Base-by-base conservation (phyloP, 2,888 invertebrate genomes). In the Leptopterna dolabrata region DNA sequence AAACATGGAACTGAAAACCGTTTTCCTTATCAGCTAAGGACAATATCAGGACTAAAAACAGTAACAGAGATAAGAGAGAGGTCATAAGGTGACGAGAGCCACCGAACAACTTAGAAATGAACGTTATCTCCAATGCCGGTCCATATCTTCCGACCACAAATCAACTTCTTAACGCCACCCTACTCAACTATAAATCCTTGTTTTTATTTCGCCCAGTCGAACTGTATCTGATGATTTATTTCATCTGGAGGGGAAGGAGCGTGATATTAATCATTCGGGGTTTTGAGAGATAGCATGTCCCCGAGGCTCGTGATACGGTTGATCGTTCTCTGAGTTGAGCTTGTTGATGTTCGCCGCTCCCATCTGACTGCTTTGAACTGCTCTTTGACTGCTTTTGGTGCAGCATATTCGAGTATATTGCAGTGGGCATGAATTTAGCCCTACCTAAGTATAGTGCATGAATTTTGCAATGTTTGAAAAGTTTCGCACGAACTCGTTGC, bases 91-190 rank as follows among this genome's bases (percentile, higher is more conserved):
- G 78, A 78, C 78, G 63, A 73, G n/a, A 71, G 71, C 71, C 27
- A 27, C 71, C 73, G 29, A 76, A 36, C 78, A 45, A 78, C 78
- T 78, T 78, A 14, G 45, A 78, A 76, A 41, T 36, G 45, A 43
- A 45, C 24, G 45, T 43, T 45, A 78, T 78, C 78, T 78, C 1
- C 11, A 43, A 78, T 16, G 45, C 47, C 43, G 43, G 41, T 78
- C 27, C 78, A 78, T 41, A 78, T 78, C 43, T 78, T 43, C 27
- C 27, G 45, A 24, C 43, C 19, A 41, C 45, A 78, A 78, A 78
- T 78, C 78, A 78, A 41, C 78, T 78, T 78, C 78, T 78, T 78
- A 78, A 78, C 78, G 78, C 78, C 78, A 43, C 78, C 78, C 78
- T 78, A 43, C 78, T 19, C 78, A 36, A 78, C 78, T 78, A 78